A percentile compares a stretch with the other conserved stretches of the same genome.
phyloP scores from a whole-genome alignment of 2,888 invertebrate species.

The Stenurella melanura region DNA sequence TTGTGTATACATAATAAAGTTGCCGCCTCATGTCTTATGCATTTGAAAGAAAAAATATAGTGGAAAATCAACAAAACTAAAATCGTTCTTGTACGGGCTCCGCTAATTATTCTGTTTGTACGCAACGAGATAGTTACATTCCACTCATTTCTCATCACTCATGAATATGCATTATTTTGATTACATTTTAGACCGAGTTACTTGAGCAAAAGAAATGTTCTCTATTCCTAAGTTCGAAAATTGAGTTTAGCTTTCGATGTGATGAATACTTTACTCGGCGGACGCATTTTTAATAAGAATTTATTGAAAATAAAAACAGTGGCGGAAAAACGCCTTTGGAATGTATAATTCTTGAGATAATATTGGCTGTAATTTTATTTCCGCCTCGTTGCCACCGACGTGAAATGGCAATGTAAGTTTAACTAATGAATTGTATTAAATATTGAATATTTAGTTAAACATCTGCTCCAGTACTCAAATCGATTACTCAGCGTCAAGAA shows the following conservation, averaged over 20 bases:
- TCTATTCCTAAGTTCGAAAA: constrained; percentile 22
- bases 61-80: background rate
- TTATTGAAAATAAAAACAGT: constrained; percentile 23
- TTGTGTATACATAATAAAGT: too few species aligned
- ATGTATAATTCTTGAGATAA: constrained; percentile 7
- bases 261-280: background rate
- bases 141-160: constrained; percentile 23
- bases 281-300: constrained; percentile 18
- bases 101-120: constrained; percentile 34
- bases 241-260: constrained; percentile 21
- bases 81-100: constrained; percentile 2
- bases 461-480: background rate
- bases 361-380: constrained; percentile 8
- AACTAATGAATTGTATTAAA: background rate
- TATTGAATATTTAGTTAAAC: background rate
- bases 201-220: constrained; percentile 27
- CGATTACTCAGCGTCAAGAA: background rate
- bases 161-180: constrained; percentile 38
- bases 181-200: constrained; percentile 11
- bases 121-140: constrained; percentile 26
- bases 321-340: constrained; percentile 11
- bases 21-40: too few species aligned
- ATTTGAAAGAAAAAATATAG: background rate
- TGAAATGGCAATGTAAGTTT: background rate
- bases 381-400: background rate